Evolutionary conservation across 1,140 invertebrate genomes (phyloP), one percentile per base, ranked within the genome.

Genomic region (Trachymyrmex cornetzi): DNA sequence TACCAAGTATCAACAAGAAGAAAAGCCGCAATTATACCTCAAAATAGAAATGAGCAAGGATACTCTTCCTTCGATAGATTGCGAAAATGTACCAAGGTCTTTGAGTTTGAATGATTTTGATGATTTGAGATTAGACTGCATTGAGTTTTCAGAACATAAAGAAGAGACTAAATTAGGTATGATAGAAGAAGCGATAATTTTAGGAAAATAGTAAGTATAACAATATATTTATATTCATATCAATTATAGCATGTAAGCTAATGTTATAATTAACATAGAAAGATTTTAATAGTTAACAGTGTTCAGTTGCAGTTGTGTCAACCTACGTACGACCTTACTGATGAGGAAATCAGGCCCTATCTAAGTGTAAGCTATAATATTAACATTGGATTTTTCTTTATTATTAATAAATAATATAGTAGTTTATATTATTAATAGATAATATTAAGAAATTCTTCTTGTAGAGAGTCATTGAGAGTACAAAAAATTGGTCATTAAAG

Each of bases 1-100:
- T 85, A 99, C 99, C 22, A 97, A 97, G 92, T 99, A 97, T 94
- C 99, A 99, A 94, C 95, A 97, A 90, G 97, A 97, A 74, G 96
- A 97, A 59, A 94, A 98, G 30, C 96, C 99, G 0, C 99, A 99
- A 92, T 94, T 99, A 53, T 96, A 97, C 24, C 93, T 99, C 0
- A 96, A 96, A 85, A 95, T 98, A 84, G 94, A 95, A 69, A 66
- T 96, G 12, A 94, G 95, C 24, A 95, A 96, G 91, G 90, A 95
- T 80, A 63, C 91, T 67, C 92, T 94, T 90, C 86, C 91, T 86
- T 84, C 87, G 38, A 44, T 91, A 82, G n/a, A 77, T 94, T 89
- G 91, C 90, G 93, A 94, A 11, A 92, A 94, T 82, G 91, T 97
- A 79, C 96, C 97, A 0, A 96, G 96, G 84, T 95, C 98, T 88